Percentiles rank a stretch among this genome's conserved stretches.
Evolutionary conservation across 2,888 invertebrate species (phyloP).

Genomic region (Mamestra brassicae): DNA sequence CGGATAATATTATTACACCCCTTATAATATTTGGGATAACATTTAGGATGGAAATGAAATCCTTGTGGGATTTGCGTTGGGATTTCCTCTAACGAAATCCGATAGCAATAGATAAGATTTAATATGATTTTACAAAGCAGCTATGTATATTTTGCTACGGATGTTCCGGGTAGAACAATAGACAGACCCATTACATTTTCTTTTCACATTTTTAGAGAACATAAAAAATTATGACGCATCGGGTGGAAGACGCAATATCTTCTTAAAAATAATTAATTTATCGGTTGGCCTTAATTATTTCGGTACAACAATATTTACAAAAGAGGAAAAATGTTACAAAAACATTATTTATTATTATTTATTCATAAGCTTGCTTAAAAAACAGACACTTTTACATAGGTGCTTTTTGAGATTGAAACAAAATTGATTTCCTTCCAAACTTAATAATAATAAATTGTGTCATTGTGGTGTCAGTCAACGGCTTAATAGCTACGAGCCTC

Average conservation of each 20-base stretch:
- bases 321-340: neutral
- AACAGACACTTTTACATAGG: neutral
- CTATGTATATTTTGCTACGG: neutral
- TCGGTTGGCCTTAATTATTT: neutral
- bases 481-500: no score
- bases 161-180: neutral
- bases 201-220: neutral
- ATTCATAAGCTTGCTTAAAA: neutral
- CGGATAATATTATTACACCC: constrained; percentile 20
- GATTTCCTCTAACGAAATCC: constrained; percentile 35
- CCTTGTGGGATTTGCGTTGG: constrained; percentile 7
- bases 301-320: neutral
- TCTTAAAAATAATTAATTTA: neutral
- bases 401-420: neutral
- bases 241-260: neutral
- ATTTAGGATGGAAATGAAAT: constrained; percentile 28
- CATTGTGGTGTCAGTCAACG: no score
- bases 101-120: neutral
- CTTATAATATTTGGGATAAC: constrained; percentile 28
- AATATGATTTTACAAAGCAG: neutral
- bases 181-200: neutral
- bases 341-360: neutral
- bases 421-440: neutral
- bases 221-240: neutral
- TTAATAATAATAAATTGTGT: no score